These are phyloP conservation scores for Drosophila mimetica DNA, from an alignment of 2,888 invertebrate species.

Conservation along the genomic window DNA sequence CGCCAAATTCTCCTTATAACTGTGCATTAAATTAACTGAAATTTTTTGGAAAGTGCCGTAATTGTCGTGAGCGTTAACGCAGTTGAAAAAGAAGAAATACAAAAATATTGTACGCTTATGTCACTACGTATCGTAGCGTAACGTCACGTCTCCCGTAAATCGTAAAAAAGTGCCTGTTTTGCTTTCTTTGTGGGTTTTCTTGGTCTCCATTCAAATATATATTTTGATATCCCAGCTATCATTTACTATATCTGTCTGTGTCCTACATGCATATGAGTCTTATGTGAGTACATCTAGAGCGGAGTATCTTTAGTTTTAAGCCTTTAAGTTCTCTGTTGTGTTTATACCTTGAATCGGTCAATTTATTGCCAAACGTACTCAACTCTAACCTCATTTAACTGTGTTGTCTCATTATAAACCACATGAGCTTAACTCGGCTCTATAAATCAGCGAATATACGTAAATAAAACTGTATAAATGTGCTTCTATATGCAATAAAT, in stretches of 20 bases:
- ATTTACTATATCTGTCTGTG: conserved; percentile 43
- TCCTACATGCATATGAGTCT: conserved; percentile 55
- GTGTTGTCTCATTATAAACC: conserved; percentile 39
- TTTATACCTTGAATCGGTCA: conserved; percentile 8
- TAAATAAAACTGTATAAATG: conserved; percentile 8
- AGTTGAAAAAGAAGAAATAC: conserved; percentile 1
- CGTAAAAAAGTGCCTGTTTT: conserved; percentile 57
- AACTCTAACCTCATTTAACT: conserved; percentile 42
- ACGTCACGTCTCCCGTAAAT: conserved; percentile 57
- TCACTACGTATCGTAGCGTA: conserved; percentile 69
- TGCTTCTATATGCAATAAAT: conserved; percentile 34
- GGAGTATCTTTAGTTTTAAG: conserved; percentile 37
- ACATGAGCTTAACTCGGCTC: conserved; percentile 36
- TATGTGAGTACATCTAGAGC: conserved; percentile 66
- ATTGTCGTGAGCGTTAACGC: conserved; percentile 47
- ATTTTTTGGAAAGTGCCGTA: conserved; percentile 53
- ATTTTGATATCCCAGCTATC: conserved; percentile 16
- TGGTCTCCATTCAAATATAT: conserved; percentile 48
- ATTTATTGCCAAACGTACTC: conserved; percentile 14
- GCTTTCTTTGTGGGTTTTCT: conserved; percentile 70
- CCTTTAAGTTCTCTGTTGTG: conserved; percentile 24
- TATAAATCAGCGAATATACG: conserved; percentile 46
- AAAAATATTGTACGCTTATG: conserved; percentile 61
- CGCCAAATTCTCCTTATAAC: conserved; percentile 6
- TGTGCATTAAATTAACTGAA: conserved; percentile 11